phyloP scores from a whole-genome alignment of 2,888 invertebrate genomes.

The Acanthosepion esculentum region DNA sequence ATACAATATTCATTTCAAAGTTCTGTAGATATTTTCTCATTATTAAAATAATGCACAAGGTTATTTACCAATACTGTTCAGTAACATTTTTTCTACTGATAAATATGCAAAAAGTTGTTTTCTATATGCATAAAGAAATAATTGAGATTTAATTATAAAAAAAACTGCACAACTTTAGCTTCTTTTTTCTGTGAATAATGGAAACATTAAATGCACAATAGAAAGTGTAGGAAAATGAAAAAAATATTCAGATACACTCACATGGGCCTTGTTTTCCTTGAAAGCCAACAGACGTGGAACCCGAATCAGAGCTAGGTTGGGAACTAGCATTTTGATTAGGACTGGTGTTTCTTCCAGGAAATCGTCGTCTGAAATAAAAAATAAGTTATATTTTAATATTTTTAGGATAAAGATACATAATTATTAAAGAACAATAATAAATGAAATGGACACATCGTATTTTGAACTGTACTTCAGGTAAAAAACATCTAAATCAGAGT shows the following conservation, averaged over 20 bases:
- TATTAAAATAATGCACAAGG: too few species aligned
- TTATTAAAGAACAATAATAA: too few species aligned
- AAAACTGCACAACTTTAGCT: background rate
- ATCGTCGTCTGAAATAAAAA: slow-evolving; percentile 49
- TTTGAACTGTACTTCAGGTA: too few species aligned
- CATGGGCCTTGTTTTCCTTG: slow-evolving; percentile 43
- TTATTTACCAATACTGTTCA: too few species aligned
- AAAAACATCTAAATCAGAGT: too few species aligned
- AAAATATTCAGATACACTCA: background rate
- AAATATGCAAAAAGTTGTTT: too few species aligned
- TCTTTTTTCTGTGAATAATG: background rate
- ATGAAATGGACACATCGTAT: too few species aligned
- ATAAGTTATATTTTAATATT: background rate
- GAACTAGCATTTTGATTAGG: slow-evolving; percentile 42
- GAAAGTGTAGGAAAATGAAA: background rate
- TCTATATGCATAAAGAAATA: too few species aligned
- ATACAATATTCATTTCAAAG: too few species aligned
- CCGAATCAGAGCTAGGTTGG: slow-evolving; percentile 43
- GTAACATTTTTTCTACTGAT: too few species aligned
- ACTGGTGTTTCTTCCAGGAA: slow-evolving; percentile 47
- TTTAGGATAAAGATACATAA: background rate
- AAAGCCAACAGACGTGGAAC: slow-evolving; percentile 36
- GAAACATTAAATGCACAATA: background rate
- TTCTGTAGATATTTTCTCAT: too few species aligned
- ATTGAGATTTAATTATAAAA: too few species aligned